A percentile compares a stretch with the other conserved stretches of the same genome.
Conservation (phyloP, 2,888 invertebrate genomes). For the Epistrophella euchroma region DNA sequence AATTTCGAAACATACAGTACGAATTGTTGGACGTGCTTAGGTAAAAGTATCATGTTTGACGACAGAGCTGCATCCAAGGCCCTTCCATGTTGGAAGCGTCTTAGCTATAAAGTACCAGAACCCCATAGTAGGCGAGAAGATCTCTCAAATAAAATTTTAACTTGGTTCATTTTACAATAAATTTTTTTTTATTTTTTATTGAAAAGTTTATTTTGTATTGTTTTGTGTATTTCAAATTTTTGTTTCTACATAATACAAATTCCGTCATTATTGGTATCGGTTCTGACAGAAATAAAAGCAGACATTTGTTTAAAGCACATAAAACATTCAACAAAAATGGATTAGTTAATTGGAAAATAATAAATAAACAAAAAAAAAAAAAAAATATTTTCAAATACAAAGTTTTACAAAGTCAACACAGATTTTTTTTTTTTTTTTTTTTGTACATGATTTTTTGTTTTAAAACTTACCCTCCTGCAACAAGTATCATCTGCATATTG, state of each 20-base stretch:
- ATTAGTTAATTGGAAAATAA: constrained; percentile 17
- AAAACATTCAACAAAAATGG: constrained; percentile 32
- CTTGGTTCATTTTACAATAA: too few species aligned
- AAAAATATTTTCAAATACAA: neutral
- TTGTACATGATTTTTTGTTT: constrained; percentile 50
- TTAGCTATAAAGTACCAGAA: too few species aligned
- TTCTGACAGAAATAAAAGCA: constrained; percentile 15
- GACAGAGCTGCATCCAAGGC: too few species aligned
- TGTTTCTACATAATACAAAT: too few species aligned
- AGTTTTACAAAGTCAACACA: constrained; percentile 27
- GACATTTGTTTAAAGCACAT: constrained; percentile 25
- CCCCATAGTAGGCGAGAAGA: too few species aligned
- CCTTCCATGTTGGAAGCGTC: too few species aligned
- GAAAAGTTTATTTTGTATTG: neutral
- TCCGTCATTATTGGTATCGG: neutral
- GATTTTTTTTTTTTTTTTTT: constrained; percentile 20
- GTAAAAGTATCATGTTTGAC: too few species aligned
- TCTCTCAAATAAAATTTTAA: too few species aligned
- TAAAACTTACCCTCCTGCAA: constrained; percentile 84
- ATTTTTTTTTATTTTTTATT: too few species aligned
- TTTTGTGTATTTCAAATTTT: constrained; percentile 1
- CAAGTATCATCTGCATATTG: constrained; percentile 84
- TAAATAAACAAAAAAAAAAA: neutral
- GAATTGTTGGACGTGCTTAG: too few species aligned
- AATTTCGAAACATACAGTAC: too few species aligned